phyloP scores from a whole-genome alignment of 2,797 vertebrate genomes.

The Argyrosomus regius region DNA sequence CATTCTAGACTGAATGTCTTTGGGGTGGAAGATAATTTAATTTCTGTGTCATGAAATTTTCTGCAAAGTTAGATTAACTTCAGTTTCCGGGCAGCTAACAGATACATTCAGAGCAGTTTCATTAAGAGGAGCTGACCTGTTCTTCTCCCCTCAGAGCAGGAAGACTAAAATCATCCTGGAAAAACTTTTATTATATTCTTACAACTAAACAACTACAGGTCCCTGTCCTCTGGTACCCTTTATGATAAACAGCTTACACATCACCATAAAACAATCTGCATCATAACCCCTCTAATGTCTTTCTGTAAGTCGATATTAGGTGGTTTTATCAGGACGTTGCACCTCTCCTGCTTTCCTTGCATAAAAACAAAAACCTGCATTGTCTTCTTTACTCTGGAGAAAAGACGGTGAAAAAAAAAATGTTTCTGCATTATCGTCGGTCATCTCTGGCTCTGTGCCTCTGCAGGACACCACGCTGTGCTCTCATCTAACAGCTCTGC shows the following conservation, averaged over 20 bases:
- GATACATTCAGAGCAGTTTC: background rate
- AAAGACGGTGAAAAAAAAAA: background rate
- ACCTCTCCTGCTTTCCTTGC: background rate
- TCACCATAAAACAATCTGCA: background rate
- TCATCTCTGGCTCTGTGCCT: slow-evolving; percentile 2
- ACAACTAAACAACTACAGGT: background rate
- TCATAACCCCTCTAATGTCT: background rate
- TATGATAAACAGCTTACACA: background rate
- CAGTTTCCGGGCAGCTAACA: background rate
- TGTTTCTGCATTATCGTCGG: background rate
- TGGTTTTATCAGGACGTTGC: background rate
- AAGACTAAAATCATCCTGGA: background rate
- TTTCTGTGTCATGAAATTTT: background rate
- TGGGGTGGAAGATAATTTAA: background rate
- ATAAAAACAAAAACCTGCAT: background rate
- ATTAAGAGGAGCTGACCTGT: background rate
- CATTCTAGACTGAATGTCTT: background rate
- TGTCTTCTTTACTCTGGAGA: background rate
- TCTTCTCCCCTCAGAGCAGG: background rate
- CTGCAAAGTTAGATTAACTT: background rate
- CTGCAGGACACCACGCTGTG: background rate
- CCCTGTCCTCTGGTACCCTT: background rate
- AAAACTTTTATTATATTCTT: background rate
- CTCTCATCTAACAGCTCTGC: slow-evolving; percentile 4
- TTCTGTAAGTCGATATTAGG: background rate